phyloP scores from a whole-genome alignment of 2,797 vertebrate species.

The Octomys mimax region DNA sequence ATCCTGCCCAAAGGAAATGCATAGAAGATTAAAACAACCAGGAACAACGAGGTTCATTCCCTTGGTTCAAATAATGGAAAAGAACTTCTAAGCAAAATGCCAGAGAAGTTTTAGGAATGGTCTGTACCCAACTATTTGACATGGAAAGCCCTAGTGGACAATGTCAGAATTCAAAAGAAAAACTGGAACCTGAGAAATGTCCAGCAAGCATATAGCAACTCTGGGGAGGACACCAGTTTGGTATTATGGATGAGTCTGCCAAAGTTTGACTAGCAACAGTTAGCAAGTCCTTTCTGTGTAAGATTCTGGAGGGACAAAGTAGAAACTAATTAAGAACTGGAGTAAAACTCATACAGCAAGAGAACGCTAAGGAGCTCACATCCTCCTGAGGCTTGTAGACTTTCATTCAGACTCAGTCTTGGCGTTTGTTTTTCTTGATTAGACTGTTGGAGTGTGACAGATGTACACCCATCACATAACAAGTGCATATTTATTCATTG shows the following conservation, averaged over 20 bases:
- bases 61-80: background rate
- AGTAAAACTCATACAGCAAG: background rate
- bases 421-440: background rate
- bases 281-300: background rate
- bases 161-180: background rate
- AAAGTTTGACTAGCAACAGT: background rate
- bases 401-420: background rate
- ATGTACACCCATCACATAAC: too few relatives aligned
- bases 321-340: background rate
- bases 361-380: background rate
- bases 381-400: background rate
- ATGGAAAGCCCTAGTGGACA: background rate
- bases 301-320: background rate
- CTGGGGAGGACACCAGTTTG: too few relatives aligned
- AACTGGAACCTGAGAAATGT: background rate
- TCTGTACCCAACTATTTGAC: background rate
- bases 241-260: too few relatives aligned
- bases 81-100: background rate
- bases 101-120: background rate
- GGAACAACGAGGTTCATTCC: background rate
- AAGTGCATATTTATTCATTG: too few relatives aligned
- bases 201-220: rapidly evolving
- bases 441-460: too few relatives aligned
- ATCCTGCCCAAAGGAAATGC: background rate
- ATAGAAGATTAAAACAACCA: background rate